Percentiles rank a stretch among this genome's conserved stretches.
Conservation (phyloP, 2,113 vertebrate species). For the Catagonus wagneri region DNA sequence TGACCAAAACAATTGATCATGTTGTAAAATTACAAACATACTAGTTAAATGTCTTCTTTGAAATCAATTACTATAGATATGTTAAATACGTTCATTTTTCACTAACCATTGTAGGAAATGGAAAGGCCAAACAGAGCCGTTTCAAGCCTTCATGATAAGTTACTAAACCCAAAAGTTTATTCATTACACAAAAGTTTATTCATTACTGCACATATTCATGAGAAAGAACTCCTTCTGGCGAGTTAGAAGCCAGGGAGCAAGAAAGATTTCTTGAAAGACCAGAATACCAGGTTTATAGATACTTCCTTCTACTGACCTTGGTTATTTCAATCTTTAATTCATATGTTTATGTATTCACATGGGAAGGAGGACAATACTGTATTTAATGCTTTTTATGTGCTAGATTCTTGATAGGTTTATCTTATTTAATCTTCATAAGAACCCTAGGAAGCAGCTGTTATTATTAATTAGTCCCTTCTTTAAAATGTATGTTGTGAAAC, state of each 20-base stretch:
- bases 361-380: not conserved
- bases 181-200: not conserved
- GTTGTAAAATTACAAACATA: constrained; percentile 37
- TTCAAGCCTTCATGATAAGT: not conserved
- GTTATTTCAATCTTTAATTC: not conserved
- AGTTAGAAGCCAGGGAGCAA: not conserved
- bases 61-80: constrained; percentile 15
- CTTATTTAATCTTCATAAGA: constrained; percentile 54
- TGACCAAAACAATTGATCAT: not conserved
- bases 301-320: not conserved
- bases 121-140: not conserved
- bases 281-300: not conserved
- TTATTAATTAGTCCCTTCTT: not conserved
- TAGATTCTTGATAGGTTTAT: not conserved
- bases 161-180: not conserved
- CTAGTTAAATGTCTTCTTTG: constrained; percentile 13
- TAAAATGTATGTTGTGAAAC: not conserved
- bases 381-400: not conserved
- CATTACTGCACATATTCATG: not conserved
- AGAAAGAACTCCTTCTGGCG: not conserved
- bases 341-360: not conserved
- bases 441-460: not conserved
- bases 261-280: not conserved
- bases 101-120: constrained; percentile 27
- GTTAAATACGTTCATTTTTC: constrained; percentile 20